Percentiles rank a stretch among this genome's conserved stretches.
phyloP scores from a whole-genome alignment of 1,140 invertebrate genomes.

The Drosophila busckii region DNA sequence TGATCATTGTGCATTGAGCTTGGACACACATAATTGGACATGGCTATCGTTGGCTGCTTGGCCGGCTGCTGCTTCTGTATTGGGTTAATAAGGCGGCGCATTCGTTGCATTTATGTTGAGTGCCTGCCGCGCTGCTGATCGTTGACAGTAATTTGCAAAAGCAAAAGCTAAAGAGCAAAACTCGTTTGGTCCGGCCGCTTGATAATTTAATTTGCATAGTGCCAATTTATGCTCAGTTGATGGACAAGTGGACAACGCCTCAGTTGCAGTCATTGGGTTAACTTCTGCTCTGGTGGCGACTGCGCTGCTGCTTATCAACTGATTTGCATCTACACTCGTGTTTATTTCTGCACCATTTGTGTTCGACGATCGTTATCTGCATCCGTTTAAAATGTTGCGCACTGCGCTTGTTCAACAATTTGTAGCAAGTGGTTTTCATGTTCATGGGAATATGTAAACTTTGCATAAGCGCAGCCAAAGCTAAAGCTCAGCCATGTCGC shows the following conservation, averaged over 20 bases:
- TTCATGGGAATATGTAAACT: conserved; percentile 73
- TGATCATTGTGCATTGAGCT: conserved; percentile 30
- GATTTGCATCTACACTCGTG: conserved; percentile 77
- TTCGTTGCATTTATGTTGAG: conserved; percentile 64
- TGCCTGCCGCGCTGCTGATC: conserved; percentile 31
- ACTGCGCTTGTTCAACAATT: conserved; percentile 72
- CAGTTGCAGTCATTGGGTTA: conserved; percentile 12
- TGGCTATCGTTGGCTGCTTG: neutral
- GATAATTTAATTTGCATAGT: conserved; percentile 78
- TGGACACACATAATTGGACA: conserved; percentile 65
- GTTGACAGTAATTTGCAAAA: conserved; percentile 75
- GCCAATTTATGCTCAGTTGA: conserved; percentile 72
- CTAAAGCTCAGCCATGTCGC: conserved; percentile 23
- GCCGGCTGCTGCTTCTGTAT: conserved; percentile 20
- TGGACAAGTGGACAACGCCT: conserved; percentile 47
- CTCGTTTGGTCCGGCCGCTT: conserved; percentile 59
- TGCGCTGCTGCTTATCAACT: conserved; percentile 51
- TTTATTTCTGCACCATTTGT: conserved; percentile 77
- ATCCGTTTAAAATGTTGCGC: conserved; percentile 69
- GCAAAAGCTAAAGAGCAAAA: too few relatives aligned
- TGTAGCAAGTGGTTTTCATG: conserved; percentile 76
- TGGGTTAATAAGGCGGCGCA: conserved; percentile 50
- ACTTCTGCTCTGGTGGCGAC: neutral
- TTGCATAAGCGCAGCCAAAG: conserved; percentile 41
- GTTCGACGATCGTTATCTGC: conserved; percentile 77